Conservation (phyloP, 53 echinoderm and acorn worm genomes). For the Pentamera pediparva region DNA sequence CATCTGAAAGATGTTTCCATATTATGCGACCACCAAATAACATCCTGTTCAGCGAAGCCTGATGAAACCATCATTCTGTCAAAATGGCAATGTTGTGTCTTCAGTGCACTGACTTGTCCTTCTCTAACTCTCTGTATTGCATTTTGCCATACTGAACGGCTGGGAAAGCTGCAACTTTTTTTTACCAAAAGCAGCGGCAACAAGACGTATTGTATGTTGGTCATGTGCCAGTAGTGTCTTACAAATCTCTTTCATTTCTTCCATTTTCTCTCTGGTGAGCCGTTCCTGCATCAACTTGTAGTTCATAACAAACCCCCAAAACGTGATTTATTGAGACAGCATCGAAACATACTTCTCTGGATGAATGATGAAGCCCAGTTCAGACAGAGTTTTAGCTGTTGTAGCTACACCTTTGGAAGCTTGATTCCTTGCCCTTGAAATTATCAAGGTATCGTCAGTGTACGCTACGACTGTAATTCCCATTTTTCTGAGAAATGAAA, state of each 20-base stretch:
- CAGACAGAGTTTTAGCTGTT: slow-evolving; percentile 13
- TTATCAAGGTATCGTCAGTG: slow-evolving; percentile 41
- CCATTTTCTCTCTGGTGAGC: slow-evolving; percentile 27
- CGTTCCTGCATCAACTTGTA: slow-evolving; percentile 8
- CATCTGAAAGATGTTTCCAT: not conserved
- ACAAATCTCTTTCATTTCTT: slow-evolving; percentile 11
- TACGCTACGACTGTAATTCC: slow-evolving; percentile 29
- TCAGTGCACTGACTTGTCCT: slow-evolving; percentile 22
- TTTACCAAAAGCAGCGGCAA: slow-evolving; percentile 34
- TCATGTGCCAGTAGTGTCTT: not conserved
- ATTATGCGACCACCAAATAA: not conserved
- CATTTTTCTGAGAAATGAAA: slow-evolving; percentile 3
- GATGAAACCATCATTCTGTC: slow-evolving; percentile 36
- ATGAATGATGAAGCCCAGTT: slow-evolving; percentile 47
- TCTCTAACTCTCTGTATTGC: slow-evolving; percentile 24
- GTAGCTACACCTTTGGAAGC: not conserved
- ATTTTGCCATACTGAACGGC: slow-evolving; percentile 52
- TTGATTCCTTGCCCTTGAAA: slow-evolving; percentile 5
- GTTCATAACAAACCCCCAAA: slow-evolving; percentile 36
- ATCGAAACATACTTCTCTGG: slow-evolving; percentile 26
- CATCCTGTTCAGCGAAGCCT: slow-evolving; percentile 5
- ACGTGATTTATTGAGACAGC: slow-evolving; percentile 18
- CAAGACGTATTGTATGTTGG: slow-evolving; percentile 5
- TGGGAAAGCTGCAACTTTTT: slow-evolving; percentile 47
- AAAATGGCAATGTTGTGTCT: slow-evolving; percentile 40